Evolutionary conservation across 2,888 invertebrate species (phyloP).

Genomic region (Drymonia ruficornis): DNA sequence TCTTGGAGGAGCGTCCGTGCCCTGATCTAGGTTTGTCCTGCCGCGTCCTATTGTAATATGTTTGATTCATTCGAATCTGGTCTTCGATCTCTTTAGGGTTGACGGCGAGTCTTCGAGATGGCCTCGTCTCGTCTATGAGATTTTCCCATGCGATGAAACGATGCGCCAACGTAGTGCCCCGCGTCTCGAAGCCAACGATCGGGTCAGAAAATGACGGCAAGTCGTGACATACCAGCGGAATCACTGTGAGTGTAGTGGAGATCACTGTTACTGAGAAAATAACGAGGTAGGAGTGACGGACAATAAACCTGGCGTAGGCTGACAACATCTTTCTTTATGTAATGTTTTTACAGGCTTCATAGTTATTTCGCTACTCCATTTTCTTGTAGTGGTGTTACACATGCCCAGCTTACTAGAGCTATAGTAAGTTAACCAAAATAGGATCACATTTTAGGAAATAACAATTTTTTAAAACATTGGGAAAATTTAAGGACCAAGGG

Average conservation of each 20-base stretch:
- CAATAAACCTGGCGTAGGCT: conserved; percentile 79
- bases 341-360: conserved; percentile 64
- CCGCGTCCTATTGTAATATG: conserved; percentile 63
- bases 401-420: conserved; percentile 44
- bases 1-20: conserved; percentile 64
- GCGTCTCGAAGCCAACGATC: conserved; percentile 95
- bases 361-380: conserved; percentile 64
- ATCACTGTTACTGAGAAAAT: conserved; percentile 69
- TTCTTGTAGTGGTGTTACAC: conserved; percentile 45
- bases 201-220: conserved; percentile 94
- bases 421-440: conserved; percentile 22
- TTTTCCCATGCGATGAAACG: conserved; percentile 94
- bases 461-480: conserved; percentile 24
- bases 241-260: conserved; percentile 69
- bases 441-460: conserved; percentile 47
- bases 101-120: conserved; percentile 88
- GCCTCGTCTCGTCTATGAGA: conserved; percentile 89
- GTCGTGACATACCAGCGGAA: conserved; percentile 70
- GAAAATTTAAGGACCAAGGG: conserved; percentile 33
- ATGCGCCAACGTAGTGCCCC: conserved; percentile 93
- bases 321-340: conserved; percentile 67
- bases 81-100: conserved; percentile 89
- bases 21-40: conserved; percentile 63
- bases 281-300: conserved; percentile 75
- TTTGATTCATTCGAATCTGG: conserved; percentile 76